Evolutionary conservation across 2,888 invertebrate species (phyloP).

Genomic region (Ophraella communa): DNA sequence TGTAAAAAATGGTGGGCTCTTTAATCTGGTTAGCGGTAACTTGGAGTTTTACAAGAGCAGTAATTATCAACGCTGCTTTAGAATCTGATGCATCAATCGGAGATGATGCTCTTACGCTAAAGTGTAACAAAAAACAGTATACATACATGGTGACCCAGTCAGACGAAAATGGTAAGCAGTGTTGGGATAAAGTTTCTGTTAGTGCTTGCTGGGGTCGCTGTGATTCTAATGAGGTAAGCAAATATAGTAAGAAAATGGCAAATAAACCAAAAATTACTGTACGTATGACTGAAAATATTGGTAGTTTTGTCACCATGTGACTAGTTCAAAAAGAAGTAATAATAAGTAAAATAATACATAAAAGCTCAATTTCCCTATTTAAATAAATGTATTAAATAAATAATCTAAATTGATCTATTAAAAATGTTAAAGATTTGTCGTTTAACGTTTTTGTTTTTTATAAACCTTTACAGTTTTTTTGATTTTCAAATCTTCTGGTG

Average conservation of each 20-base stretch:
- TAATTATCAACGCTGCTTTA: constrained; percentile 46
- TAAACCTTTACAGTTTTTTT: too few relatives aligned
- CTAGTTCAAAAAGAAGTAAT: too few relatives aligned
- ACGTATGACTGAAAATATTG: too few relatives aligned
- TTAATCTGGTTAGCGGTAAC: constrained; percentile 23
- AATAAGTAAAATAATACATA: too few relatives aligned
- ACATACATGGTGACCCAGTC: constrained; percentile 71
- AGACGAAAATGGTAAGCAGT: constrained; percentile 70
- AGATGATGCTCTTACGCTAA: constrained; percentile 63
- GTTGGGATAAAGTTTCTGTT: constrained; percentile 78
- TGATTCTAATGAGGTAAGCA: constrained; percentile 78
- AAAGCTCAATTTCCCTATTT: too few relatives aligned
- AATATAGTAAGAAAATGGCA: neutral
- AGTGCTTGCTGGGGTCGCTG: constrained; percentile 84
- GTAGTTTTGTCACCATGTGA: too few relatives aligned
- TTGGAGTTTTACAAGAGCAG: constrained; percentile 15
- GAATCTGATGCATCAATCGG: constrained; percentile 50
- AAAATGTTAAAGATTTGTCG: too few relatives aligned
- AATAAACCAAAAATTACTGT: too few relatives aligned
- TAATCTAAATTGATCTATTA: too few relatives aligned
- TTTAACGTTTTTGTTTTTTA: too few relatives aligned
- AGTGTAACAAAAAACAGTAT: constrained; percentile 72
- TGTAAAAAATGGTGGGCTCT: constrained; percentile 24
- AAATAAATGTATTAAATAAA: too few relatives aligned
- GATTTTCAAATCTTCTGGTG: too few relatives aligned